Evolutionary conservation across 2,113 vertebrate species (phyloP).

Genomic region (Piprites chloris): DNA sequence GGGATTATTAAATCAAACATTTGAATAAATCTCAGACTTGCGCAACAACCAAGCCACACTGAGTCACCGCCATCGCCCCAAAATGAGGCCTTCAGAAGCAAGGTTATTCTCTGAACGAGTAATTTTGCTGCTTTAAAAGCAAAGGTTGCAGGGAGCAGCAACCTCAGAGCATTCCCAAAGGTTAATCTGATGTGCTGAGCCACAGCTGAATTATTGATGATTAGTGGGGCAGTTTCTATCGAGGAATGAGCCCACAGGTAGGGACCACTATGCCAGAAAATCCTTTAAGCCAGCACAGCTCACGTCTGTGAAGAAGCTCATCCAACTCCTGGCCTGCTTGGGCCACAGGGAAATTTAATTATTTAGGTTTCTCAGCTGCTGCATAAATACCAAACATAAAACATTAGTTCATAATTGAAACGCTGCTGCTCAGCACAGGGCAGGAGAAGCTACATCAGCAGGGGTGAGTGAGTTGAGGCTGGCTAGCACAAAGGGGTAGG

Average conservation of each 20-base stretch:
- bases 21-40: neutral
- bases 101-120: neutral
- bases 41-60: fast-evolving
- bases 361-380: constrained; percentile 4
- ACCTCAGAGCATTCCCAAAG: neutral
- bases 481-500: neutral
- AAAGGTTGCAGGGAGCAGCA: neutral
- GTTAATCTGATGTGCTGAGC: neutral
- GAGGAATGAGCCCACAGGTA: neutral
- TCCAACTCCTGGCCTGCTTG: neutral
- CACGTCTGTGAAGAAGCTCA: neutral
- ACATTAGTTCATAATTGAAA: neutral
- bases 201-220: neutral
- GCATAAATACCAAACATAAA: neutral
- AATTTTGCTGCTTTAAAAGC: neutral
- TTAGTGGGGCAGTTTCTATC: neutral
- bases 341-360: constrained; percentile 19
- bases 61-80: fast-evolving
- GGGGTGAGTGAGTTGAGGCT: neutral
- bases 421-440: neutral
- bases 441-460: neutral
- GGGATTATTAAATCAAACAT: neutral
- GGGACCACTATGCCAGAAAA: neutral
- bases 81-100: neutral
- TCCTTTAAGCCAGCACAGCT: neutral